Base-by-base conservation (phyloP, 2,113 vertebrate genomes). In the Lampris megalopsis region DNA sequence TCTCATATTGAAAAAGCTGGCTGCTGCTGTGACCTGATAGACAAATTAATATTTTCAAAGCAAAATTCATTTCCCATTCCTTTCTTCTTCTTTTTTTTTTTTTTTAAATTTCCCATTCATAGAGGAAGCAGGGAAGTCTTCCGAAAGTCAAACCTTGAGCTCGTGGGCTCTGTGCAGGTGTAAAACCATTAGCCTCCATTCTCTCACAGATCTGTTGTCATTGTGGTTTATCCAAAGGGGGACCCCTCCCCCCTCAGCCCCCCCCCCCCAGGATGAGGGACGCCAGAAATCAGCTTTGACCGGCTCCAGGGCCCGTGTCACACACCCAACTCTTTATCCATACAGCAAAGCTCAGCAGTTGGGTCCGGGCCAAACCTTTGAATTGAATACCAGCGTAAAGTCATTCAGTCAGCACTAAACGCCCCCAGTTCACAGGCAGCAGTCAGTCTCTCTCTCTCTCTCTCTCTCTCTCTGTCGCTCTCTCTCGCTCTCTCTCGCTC, bases 351-450 rank as follows among this genome's bases (percentile, higher is more conserved):
- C 89, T 94, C 90, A 93, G 92, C 92, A 93, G 58, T 88, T 90
- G 92, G 92, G 80, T 58, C 82, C 59, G 48, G 64, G 87, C 92
- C 91, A 92, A 81, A 80, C 78, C 88, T 93, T 90, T 92, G 89
- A 93, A 91, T 92, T 91, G 91, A 93, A 94, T 80, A 88, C 80
- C 37, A 86, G 81, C 79, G 79, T 91, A 84, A 94, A 94, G 88
- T 87, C 90, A 86, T 90, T 88, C 52, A 87, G 92, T 95, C 92
- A 93, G 93, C 93, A 94, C 87, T 93, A 94, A 91, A 88, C 74
- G 78, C 71, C 70, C 72, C 73, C 63, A 70, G 82, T 84, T 89
- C 86, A 79, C 79, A 82, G 84, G 86, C 86, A 68, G 69, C 85
- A 71, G 63, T 80, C 67, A 59, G 84, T 81, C 79, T 41, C 40